Conservation (phyloP, 2,888 invertebrate genomes). For the Osedax fenrisi region DNA sequence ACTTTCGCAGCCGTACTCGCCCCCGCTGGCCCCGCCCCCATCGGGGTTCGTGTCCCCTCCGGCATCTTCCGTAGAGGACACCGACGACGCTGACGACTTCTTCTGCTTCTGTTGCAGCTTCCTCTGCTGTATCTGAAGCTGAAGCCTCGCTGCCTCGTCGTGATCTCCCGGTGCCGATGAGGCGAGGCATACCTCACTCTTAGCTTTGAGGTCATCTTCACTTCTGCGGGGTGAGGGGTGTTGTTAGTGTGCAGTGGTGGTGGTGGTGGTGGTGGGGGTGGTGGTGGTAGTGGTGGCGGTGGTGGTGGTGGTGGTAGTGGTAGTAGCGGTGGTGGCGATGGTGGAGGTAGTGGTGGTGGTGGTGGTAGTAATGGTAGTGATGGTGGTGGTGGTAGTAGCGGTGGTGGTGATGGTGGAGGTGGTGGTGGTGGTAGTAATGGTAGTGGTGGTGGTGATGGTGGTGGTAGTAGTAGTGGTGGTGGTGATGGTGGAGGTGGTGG, state of each 20-base stretch:
- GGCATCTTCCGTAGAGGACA: neutral
- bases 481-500: neutral
- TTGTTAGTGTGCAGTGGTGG: neutral
- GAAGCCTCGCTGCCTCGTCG: too few relatives aligned
- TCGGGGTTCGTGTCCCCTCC: neutral
- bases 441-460: too few relatives aligned
- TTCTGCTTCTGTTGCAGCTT: neutral
- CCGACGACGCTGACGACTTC: neutral
- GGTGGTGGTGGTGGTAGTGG: neutral
- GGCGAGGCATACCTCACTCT: neutral
- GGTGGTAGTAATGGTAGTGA: neutral
- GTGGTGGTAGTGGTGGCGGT: neutral
- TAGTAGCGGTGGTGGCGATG: neutral
- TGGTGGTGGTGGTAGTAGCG: neutral
- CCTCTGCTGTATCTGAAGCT: constrained; percentile 40
- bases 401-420: neutral
- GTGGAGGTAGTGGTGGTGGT: neutral
- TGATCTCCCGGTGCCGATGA: too few relatives aligned
- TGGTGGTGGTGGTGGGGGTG: neutral
- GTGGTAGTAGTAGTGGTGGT: neutral
- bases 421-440: neutral
- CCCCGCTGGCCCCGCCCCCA: neutral
- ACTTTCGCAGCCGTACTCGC: neutral
- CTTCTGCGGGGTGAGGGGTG: neutral
- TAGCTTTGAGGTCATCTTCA: neutral